phyloP scores from a whole-genome alignment of 2,888 invertebrate species.

The Luffia ferchaultella region DNA sequence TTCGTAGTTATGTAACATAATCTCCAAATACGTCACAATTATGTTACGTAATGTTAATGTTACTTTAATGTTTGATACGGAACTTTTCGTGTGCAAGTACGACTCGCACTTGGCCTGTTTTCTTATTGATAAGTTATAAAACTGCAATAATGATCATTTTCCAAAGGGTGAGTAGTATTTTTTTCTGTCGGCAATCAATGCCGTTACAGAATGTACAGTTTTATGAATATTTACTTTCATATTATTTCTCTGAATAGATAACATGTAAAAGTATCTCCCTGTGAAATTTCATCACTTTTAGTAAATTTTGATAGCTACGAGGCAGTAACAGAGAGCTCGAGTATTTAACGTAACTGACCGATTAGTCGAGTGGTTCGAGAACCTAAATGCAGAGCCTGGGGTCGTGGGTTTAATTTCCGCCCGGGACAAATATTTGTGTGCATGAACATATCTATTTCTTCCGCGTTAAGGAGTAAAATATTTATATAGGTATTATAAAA shows the following conservation, averaged over 20 bases:
- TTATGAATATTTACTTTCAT: neutral
- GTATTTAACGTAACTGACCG: neutral
- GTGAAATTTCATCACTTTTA: too few species aligned
- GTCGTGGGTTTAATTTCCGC: neutral
- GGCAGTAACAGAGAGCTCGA: neutral
- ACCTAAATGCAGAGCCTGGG: neutral
- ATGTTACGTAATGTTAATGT: neutral
- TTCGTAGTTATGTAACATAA: too few species aligned
- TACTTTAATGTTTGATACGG: neutral
- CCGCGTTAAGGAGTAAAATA: too few species aligned
- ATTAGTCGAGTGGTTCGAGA: neutral
- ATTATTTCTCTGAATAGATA: neutral
- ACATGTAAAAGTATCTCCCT: neutral
- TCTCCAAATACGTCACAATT: neutral
- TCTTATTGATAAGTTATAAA: neutral
- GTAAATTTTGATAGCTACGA: neutral
- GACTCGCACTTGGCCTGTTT: neutral
- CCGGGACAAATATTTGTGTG: neutral
- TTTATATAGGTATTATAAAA: too few species aligned
- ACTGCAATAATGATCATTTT: neutral
- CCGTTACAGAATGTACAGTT: neutral
- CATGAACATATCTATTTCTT: too few species aligned
- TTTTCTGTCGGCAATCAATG: neutral
- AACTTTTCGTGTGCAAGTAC: neutral
- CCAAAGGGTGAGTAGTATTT: neutral